Base-by-base conservation (phyloP, 2,113 vertebrate species). In the Hirundichthys speculiger region DNA sequence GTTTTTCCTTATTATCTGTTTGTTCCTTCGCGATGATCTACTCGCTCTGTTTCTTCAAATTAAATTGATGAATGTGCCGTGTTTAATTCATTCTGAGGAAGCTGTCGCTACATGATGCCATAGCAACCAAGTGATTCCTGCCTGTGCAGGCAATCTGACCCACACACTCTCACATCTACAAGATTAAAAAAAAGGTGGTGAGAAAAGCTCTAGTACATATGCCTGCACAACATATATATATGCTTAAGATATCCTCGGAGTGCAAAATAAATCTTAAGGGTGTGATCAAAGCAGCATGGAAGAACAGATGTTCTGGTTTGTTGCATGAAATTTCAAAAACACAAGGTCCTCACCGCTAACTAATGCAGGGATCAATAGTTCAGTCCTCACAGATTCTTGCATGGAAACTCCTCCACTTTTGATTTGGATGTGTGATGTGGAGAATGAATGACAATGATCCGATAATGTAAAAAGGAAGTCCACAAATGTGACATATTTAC, bases 41-140 rank as follows among this genome's bases (percentile, higher is more conserved):
- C 18, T 38, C 34, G 20, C 40, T 25, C 13, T 66, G 58, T 48
- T 70, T 12, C 52, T 65, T 77, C 64, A 62, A 67, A 83, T 77
- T 64, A 71, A 69, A 67, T 47, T 61, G 53, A 45, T 9, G 3
- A 34, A 39, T 45, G 63, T 60, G 59, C 27, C 57, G 58, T 60
- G 19, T 69, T 60, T 50, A 45, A 73, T 76, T 66, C 63, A 49
- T 64, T 84, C 53, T 42, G 41, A 52, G 61, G 55, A 57, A 82
- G 69, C 41, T 59, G 67, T 64, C 18, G 22, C 54, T 34, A 21
- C 24, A 20, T 9, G 73, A 62, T 65, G 58, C 81, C 83, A 83
- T 88, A 45, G 85, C 63, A 84, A 84, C 81, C 2, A 51, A 52
- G 60, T 54, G 77, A 80, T 58, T 60, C 73, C 64, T 56, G 53